phyloP scores from a whole-genome alignment of 2,113 vertebrate species.

The Chiloscyllium plagiosum region DNA sequence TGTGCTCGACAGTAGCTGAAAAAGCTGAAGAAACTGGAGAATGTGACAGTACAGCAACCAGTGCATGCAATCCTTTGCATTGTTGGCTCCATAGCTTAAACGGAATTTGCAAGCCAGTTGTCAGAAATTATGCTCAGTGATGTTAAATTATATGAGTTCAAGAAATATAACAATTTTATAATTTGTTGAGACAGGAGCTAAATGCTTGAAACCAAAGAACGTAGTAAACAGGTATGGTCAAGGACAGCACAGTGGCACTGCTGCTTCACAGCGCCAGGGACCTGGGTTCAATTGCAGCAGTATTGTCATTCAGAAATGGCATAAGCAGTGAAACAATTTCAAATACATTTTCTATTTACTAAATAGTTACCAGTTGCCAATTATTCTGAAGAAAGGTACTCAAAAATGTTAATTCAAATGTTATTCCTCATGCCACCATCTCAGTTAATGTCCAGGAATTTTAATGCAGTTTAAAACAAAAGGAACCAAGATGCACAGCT shows the following conservation, averaged over 20 bases:
- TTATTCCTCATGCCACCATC: neutral
- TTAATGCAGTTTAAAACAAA: neutral
- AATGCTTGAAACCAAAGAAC: neutral
- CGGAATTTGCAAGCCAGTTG: neutral
- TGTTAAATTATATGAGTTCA: neutral
- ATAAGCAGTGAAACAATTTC: neutral
- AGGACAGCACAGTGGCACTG: no score
- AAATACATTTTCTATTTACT: neutral
- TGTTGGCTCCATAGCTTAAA: no score
- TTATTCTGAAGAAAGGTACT: neutral
- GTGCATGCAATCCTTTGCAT: no score
- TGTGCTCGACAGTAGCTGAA: no score
- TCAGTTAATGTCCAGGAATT: neutral
- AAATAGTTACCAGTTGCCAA: neutral
- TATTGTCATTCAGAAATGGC: neutral
- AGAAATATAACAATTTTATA: neutral
- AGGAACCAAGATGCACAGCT: neutral
- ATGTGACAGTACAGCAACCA: no score
- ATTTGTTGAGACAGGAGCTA: neutral
- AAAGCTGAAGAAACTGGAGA: no score
- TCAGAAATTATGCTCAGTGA: neutral
- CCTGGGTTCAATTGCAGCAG: neutral
- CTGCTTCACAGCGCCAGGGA: no score
- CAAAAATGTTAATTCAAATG: neutral
- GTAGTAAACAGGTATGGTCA: neutral